Base-by-base conservation (phyloP, 2,797 vertebrate genomes). In the Emys orbicularis region DNA sequence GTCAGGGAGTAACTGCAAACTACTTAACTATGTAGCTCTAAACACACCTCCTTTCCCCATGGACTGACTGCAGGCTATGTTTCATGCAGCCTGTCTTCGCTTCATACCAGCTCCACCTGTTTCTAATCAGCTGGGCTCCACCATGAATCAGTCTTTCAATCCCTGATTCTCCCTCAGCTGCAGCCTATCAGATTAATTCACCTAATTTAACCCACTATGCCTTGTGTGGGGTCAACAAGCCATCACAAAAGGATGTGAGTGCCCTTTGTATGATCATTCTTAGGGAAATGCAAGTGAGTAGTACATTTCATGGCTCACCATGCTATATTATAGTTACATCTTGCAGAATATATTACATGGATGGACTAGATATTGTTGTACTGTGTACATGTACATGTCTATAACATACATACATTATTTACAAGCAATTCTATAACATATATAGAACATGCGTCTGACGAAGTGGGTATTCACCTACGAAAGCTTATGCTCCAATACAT, bases 241-340 rank as follows among this genome's bases (percentile, higher is more conserved):
- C 25, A 79, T 84, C 61, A 74, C n/a, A 65, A 5, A 89, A 86
- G 18, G 13, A 29, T 34, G 1, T 15, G 52, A 93, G 50, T 61
- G 87, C 47, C 93, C 93, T 0, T 0, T 87, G 27, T 50, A 52
- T 85, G 53, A 77, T 88, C 47, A 90, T 54, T 11, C 52, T n/a
- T 74, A 49, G 65, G 57, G 19, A 11, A 87, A 87, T 81, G 94
- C 82, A 95, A 92, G 52, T 94, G 84, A 94, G n/a, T 88, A 72
- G 19, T 37, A 65, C 27, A 86, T 94, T 91, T 84, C 37, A 86
- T 13, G 74, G 74, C 21, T 93, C n/a, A 77, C 87, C 84, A 79
- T 94, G 34, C 12, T 91, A 95, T 95, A 91, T 81, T 91, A 41
- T 90, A 91, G 91, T 87, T 94, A 84, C 16, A 88, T 2, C 16